Conservation (phyloP, 2,797 vertebrate genomes). For the Acanthornis magna region DNA sequence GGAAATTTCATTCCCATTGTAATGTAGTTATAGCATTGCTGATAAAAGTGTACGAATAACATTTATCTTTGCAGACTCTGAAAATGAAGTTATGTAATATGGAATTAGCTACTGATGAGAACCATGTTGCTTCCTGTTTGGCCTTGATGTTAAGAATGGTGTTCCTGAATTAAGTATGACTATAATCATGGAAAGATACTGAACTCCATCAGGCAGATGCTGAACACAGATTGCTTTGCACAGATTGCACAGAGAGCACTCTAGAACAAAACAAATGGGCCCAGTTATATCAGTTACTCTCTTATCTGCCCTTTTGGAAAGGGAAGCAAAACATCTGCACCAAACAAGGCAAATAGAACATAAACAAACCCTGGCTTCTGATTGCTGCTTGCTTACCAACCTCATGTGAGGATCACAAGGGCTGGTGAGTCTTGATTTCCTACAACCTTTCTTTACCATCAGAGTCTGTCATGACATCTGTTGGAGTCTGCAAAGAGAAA, state of each 20-base stretch:
- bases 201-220: slow-evolving; percentile 45
- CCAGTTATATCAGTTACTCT: slow-evolving; percentile 52
- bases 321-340: neutral
- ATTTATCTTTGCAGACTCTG: neutral
- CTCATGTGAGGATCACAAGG: neutral
- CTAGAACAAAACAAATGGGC: slow-evolving; percentile 38
- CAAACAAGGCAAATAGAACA: slow-evolving; percentile 53
- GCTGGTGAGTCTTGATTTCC: slow-evolving; percentile 1
- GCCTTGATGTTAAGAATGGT: slow-evolving; percentile 17
- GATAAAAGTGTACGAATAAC: neutral
- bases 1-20: neutral
- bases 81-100: neutral
- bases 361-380: neutral
- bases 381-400: neutral
- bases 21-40: neutral
- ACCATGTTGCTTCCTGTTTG: slow-evolving; percentile 16
- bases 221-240: slow-evolving; percentile 49
- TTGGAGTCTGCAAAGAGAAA: neutral
- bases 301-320: slow-evolving; percentile 27
- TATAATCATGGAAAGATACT: slow-evolving; percentile 22
- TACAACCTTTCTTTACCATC: slow-evolving; percentile 9
- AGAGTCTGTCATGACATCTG: slow-evolving; percentile 19
- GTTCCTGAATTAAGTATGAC: slow-evolving; percentile 49
- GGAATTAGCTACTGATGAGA: slow-evolving; percentile 29
- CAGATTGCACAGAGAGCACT: too few species aligned